These are phyloP conservation scores for Sylvicola cinctus DNA, from an alignment of 2,888 invertebrate species.

Conservation along the genomic window DNA sequence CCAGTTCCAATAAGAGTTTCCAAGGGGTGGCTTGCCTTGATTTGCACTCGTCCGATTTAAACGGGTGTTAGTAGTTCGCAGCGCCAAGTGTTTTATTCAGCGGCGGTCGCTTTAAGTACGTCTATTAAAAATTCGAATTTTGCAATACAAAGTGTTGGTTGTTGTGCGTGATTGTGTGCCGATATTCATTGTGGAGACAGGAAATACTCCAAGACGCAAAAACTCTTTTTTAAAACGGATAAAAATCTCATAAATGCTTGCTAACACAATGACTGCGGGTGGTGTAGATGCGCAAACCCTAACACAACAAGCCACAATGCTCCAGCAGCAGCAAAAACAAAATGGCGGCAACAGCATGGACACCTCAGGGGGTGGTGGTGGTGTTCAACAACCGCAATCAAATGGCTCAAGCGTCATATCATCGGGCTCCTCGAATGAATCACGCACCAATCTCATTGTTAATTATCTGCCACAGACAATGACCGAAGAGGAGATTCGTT, in stretches of 20 bases:
- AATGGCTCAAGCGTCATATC: too few species aligned
- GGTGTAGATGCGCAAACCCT: conserved; percentile 12
- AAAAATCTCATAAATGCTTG: conserved; percentile 18
- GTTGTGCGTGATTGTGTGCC: too few species aligned
- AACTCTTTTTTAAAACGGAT: not conserved
- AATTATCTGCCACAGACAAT: conserved; percentile 99
- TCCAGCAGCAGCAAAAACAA: conserved; percentile 28
- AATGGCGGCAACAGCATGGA: conserved; percentile 43
- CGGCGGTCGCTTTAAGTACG: too few species aligned
- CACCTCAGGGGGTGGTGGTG: conserved; percentile 26
- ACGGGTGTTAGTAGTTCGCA: too few species aligned
- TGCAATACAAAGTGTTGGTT: too few species aligned
- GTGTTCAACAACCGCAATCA: conserved; percentile 25
- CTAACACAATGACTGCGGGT: conserved; percentile 14
- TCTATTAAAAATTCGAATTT: too few species aligned
- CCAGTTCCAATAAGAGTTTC: too few species aligned
- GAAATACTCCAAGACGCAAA: too few species aligned
- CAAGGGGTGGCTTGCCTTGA: too few species aligned
- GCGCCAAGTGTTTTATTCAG: too few species aligned
- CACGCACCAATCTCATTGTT: conserved; percentile 96
- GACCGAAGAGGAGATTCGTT: conserved; percentile 98
- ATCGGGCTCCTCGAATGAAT: conserved; percentile 44
- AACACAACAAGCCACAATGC: conserved; percentile 11
- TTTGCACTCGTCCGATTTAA: too few species aligned
- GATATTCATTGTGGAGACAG: too few species aligned